A percentile compares a stretch with the other conserved stretches of the same genome.
phyloP scores from a whole-genome alignment of 35 echinoderm and acorn worm species.

The Lytechinus variegatus region DNA sequence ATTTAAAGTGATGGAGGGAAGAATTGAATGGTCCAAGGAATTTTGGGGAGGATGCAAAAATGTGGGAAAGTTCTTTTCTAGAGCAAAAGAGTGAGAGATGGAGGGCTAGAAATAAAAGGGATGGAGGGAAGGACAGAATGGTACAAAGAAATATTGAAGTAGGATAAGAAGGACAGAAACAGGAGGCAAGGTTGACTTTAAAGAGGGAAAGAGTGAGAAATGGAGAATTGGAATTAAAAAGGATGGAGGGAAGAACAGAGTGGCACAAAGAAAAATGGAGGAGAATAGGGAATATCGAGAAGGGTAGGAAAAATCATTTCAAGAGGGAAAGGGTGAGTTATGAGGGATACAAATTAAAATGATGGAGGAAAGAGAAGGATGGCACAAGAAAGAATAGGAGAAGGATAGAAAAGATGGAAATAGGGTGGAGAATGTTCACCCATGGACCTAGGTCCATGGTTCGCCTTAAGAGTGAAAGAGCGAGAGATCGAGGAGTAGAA shows the following conservation, averaged over 20 bases:
- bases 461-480: too few relatives aligned
- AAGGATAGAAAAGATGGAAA: neutral
- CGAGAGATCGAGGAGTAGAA: too few relatives aligned
- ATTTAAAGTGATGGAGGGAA: neutral
- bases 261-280: neutral
- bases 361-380: neutral
- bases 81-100: neutral
- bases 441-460: too few relatives aligned
- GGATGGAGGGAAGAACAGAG: neutral
- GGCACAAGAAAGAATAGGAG: too few relatives aligned
- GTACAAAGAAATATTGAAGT: neutral
- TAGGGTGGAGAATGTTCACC: too few relatives aligned
- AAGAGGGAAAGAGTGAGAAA: too few relatives aligned
- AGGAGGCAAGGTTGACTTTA: neutral
- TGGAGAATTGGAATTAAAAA: neutral
- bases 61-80: neutral
- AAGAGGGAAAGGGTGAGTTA: too few relatives aligned
- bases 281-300: neutral
- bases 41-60: neutral
- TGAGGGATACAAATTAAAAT: neutral
- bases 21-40: neutral
- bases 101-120: neutral
- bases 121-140: neutral
- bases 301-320: neutral
- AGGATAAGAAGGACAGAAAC: neutral